Base-by-base conservation (phyloP, 2,888 invertebrate genomes). In the Dicycla oo region DNA sequence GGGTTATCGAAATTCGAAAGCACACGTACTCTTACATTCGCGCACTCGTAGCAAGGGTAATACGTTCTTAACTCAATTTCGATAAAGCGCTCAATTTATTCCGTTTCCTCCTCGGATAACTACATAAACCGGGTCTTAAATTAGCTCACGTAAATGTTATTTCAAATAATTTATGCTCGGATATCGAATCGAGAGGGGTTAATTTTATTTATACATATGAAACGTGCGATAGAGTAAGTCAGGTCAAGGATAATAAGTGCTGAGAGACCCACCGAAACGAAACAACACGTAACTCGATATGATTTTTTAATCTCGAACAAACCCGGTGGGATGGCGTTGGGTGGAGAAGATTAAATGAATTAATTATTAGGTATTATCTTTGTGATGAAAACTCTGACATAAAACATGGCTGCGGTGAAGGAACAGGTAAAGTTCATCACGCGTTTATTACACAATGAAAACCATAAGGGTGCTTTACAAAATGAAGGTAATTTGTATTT, bases 61-160 rank as follows among this genome's bases (percentile, higher is more conserved):
- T 86, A 87, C 83, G 82, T 85, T 87, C 80, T 83, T 88, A 89
- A 91, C 87, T 88, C 86, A 84, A 91, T 90, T 91, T 89, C 88
- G 89, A 90, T 90, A 88, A 87, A 83, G 86, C 87, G 86, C 83
- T 87, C 88, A 87, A 90, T 90, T 89, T 90, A 90, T 88, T 88
- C 85, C 87, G 84, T 87, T 89, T 88, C 86, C 86, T 83, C 75
- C 67, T 69, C 86, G 83, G 84, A 82, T 80, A n/a, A 82, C 78
- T 83, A 74, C 85, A 56, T 73, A 67, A 70, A 45, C 70, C 58
- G 30, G 54, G 51, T 61, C 67, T 85, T 84, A 90, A 88, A 88
- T 86, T 88, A 85, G 78, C 77, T 74, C 75, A 70, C 75, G 69
- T 79, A 75, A 87, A 87, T 80, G 84, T 86, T 87, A 88, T 87